Conservation (phyloP, 1,140 invertebrate genomes). For the Linepithema humile region DNA sequence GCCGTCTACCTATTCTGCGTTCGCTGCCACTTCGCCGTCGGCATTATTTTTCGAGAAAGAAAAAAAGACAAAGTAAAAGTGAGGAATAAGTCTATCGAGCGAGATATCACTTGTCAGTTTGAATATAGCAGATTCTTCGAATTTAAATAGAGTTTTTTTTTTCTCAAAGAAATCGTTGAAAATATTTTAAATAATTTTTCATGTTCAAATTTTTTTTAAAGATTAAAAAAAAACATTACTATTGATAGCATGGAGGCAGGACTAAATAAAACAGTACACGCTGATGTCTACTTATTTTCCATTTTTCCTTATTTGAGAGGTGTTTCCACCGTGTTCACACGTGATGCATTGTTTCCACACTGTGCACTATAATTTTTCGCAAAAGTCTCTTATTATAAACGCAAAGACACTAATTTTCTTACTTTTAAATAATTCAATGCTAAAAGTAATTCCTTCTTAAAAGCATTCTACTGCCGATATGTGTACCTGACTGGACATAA, state of each 20-base stretch:
- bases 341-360: background rate
- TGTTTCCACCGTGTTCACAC: background rate
- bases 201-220: background rate
- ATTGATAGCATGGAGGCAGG: background rate
- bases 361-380: background rate
- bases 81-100: background rate
- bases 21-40: conserved; percentile 19
- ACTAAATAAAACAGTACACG: background rate
- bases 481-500: conserved; percentile 8
- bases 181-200: conserved; percentile 3
- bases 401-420: background rate
- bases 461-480: background rate
- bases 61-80: background rate
- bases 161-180: background rate
- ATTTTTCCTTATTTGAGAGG: background rate
- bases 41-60: background rate
- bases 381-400: background rate
- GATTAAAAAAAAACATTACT: background rate
- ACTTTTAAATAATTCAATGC: background rate
- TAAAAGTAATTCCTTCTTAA: conserved; percentile 8
- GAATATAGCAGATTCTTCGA: background rate
- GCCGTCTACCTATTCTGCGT: background rate
- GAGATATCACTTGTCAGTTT: background rate
- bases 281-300: background rate
- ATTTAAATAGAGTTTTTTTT: background rate